Percentiles rank a stretch among this genome's conserved stretches.
Evolutionary conservation across 2,888 invertebrate genomes (phyloP).

Genomic region (Phortica magna): DNA sequence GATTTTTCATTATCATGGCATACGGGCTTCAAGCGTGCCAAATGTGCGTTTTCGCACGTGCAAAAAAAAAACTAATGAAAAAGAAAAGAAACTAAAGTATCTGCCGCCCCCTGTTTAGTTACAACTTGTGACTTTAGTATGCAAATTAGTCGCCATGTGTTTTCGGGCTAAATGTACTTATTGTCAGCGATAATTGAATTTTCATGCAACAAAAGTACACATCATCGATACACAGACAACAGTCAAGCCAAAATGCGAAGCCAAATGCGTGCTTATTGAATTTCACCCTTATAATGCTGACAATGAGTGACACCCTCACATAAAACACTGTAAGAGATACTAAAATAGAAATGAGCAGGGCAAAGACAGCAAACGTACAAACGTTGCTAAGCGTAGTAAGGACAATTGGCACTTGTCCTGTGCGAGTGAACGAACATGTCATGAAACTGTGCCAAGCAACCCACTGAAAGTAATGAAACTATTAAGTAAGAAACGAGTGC

Average conservation of each 20-base stretch:
- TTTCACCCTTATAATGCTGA: conserved; percentile 20
- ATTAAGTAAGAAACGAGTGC: conserved; percentile 56
- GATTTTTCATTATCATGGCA: neutral
- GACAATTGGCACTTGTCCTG: conserved; percentile 34
- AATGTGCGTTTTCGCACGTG: too few species aligned
- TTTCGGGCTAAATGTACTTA: neutral
- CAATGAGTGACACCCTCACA: conserved; percentile 15
- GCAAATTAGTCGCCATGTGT: neutral
- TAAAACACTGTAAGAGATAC: neutral
- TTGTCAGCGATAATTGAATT: conserved; percentile 21
- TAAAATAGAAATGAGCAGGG: neutral
- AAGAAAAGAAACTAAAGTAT: neutral
- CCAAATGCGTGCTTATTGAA: conserved; percentile 25
- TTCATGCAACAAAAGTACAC: conserved; percentile 1
- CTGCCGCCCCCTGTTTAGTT: neutral
- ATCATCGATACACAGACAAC: neutral
- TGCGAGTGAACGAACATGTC: neutral
- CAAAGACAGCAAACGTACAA: neutral
- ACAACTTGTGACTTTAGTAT: neutral
- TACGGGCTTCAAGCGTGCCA: neutral
- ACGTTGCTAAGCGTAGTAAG: conserved; percentile 11
- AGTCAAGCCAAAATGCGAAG: conserved; percentile 8
- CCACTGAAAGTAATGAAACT: conserved; percentile 67
- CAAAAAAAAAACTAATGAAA: too few species aligned
- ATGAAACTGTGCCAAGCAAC: conserved; percentile 52